These are phyloP conservation scores for Limulus polyphemus DNA, from an alignment of 2,888 invertebrate genomes.

Conservation along the genomic window DNA sequence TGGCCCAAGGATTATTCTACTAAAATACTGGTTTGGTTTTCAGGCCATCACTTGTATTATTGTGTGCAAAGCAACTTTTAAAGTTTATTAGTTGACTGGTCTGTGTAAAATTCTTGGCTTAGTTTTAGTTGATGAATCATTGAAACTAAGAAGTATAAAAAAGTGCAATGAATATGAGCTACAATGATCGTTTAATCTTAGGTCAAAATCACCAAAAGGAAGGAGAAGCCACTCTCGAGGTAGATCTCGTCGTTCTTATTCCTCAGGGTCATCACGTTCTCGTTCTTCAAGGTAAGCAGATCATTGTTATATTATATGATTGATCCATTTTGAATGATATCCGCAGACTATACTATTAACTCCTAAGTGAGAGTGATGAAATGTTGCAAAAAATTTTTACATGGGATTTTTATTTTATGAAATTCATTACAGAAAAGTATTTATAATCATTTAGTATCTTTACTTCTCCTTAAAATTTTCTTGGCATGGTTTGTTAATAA, in stretches of 20 bases:
- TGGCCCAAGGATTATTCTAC: too few species aligned
- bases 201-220: slow-evolving; percentile 33
- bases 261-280: slow-evolving; percentile 56
- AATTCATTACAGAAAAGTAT: not conserved
- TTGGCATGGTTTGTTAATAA: not conserved
- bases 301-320: not conserved
- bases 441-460: not conserved
- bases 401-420: not conserved
- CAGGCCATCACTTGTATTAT: not conserved
- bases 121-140: too few species aligned
- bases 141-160: too few species aligned
- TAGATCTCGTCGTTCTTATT: slow-evolving; percentile 53
- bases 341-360: too few species aligned
- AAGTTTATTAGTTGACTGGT: too few species aligned
- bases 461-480: not conserved
- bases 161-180: too few species aligned
- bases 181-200: slow-evolving; percentile 16
- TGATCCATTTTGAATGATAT: not conserved
- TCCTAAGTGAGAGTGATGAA: not conserved
- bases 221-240: slow-evolving; percentile 31
- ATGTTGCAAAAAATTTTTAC: not conserved
- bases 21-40: too few species aligned
- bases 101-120: too few species aligned
- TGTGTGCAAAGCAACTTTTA: not conserved
- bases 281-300: slow-evolving; percentile 25